phyloP scores from a whole-genome alignment of 1,140 invertebrate genomes.

The Zaprionus davidi region DNA sequence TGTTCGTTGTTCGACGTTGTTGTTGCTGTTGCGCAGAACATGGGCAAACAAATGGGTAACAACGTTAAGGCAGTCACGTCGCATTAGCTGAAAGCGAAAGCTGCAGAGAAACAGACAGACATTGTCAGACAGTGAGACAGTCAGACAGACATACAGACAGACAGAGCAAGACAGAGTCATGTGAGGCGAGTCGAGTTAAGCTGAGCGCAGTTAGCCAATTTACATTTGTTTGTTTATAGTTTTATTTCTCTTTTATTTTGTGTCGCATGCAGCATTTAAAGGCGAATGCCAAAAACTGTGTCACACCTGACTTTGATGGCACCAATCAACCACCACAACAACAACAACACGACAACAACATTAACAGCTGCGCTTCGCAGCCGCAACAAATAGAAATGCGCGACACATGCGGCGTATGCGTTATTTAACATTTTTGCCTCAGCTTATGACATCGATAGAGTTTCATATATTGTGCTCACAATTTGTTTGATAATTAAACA shows the following conservation, averaged over 20 bases:
- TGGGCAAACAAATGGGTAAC: conserved; percentile 48
- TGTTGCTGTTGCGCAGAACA: conserved; percentile 50
- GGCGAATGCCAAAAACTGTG: conserved; percentile 73
- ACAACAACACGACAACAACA: conserved; percentile 21
- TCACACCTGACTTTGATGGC: conserved; percentile 65
- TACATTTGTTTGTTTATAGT: conserved; percentile 66
- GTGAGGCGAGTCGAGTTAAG: conserved; percentile 2
- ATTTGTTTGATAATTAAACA: conserved; percentile 65
- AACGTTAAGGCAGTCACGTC: conserved; percentile 60
- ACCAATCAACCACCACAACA: conserved; percentile 52
- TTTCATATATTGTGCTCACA: conserved; percentile 53
- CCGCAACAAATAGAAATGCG: conserved; percentile 70
- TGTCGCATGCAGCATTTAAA: conserved; percentile 52
- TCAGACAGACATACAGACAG: neutral
- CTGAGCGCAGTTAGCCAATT: conserved; percentile 47
- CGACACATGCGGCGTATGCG: conserved; percentile 67
- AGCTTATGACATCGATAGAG: conserved; percentile 72
- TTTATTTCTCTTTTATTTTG: conserved; percentile 30
- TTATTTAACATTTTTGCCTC: conserved; percentile 64
- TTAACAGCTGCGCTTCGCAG: conserved; percentile 22
- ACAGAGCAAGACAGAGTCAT: conserved; percentile 27
- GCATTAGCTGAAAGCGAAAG: conserved; percentile 64
- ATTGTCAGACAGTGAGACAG: neutral
- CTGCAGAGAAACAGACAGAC: conserved; percentile 29
- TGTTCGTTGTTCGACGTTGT: conserved; percentile 3